These are phyloP conservation scores for Sycophila sp. DNA, from an alignment of 1,140 invertebrate species.

Conservation along the genomic window DNA sequence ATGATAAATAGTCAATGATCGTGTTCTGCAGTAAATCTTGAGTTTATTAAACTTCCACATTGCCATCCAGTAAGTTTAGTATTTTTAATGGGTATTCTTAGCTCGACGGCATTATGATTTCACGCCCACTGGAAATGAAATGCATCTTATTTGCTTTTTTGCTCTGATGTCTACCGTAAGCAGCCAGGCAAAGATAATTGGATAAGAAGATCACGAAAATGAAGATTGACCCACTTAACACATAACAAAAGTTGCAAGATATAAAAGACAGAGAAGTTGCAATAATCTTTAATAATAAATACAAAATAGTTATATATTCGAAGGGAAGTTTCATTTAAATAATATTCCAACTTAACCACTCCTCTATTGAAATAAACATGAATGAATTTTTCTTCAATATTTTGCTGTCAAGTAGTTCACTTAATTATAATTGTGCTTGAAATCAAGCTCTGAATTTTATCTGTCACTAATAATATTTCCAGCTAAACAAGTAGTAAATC, in stretches of 20 bases:
- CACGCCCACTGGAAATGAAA: background rate
- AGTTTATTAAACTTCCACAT: too few species aligned
- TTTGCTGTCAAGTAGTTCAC: too few species aligned
- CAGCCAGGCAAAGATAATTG: constrained; percentile 2
- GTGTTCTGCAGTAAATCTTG: too few species aligned
- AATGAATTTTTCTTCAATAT: too few species aligned
- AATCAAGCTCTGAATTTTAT: too few species aligned
- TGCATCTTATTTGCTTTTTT: constrained; percentile 1
- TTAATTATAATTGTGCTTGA: too few species aligned
- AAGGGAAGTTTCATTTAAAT: background rate
- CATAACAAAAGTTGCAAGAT: constrained; percentile 50
- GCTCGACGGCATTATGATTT: background rate
- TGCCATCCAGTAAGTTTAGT: too few species aligned
- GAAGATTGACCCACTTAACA: constrained; percentile 50
- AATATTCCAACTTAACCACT: too few species aligned
- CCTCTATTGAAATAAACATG: too few species aligned
- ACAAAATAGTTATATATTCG: background rate
- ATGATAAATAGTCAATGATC: too few species aligned
- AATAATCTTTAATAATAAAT: constrained; percentile 40
- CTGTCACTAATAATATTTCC: too few species aligned
- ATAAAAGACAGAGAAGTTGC: constrained; percentile 43
- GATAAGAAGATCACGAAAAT: constrained; percentile 20
- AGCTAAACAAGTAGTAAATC: too few species aligned
- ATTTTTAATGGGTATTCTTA: background rate
- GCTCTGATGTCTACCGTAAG: background rate